Evolutionary conservation across 2,888 invertebrate genomes (phyloP).

Genomic region (Synanthedon vespiformis): DNA sequence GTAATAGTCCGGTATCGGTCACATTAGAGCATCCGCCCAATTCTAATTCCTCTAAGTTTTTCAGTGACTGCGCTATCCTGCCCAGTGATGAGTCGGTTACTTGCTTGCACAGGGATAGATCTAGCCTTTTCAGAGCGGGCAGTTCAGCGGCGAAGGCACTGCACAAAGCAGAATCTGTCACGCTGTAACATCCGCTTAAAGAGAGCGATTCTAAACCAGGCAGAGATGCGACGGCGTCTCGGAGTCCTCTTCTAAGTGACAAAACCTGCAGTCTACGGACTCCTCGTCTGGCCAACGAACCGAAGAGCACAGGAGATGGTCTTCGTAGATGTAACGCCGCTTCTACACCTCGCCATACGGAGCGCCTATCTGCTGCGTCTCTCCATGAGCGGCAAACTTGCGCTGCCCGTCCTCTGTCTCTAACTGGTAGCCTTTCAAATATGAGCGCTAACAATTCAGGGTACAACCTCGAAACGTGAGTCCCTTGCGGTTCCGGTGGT

Average conservation of each 20-base stretch:
- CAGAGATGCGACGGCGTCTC: constrained; percentile 87
- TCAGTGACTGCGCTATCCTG: constrained; percentile 85
- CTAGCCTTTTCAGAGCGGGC: constrained; percentile 82
- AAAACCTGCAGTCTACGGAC: constrained; percentile 91
- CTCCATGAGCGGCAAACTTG: constrained; percentile 92
- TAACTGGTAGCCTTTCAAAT: constrained; percentile 88
- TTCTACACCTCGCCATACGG: constrained; percentile 94
- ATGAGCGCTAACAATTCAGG: constrained; percentile 94
- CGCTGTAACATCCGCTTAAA: constrained; percentile 93
- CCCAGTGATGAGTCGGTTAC: constrained; percentile 91
- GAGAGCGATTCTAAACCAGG: constrained; percentile 90
- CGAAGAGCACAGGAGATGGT: constrained; percentile 86
- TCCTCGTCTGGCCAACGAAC: constrained; percentile 87
- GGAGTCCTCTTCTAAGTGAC: constrained; percentile 82
- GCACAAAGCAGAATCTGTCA: constrained; percentile 86
- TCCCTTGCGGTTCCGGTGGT: constrained; percentile 67
- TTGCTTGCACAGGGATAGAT: constrained; percentile 94
- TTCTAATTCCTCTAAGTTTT: constrained; percentile 88
- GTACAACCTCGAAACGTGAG: constrained; percentile 89
- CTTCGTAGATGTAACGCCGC: constrained; percentile 89
- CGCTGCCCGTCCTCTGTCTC: constrained; percentile 90
- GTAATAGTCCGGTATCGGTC: constrained; percentile 86
- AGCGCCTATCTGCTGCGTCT: constrained; percentile 91
- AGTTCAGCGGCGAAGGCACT: constrained; percentile 85
- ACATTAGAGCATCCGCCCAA: constrained; percentile 93